A percentile compares a stretch with the other conserved stretches of the same genome.
These are phyloP conservation scores for Sphaeridia pumilis DNA, from an alignment of 2,888 invertebrate species.

Conservation along the genomic window DNA sequence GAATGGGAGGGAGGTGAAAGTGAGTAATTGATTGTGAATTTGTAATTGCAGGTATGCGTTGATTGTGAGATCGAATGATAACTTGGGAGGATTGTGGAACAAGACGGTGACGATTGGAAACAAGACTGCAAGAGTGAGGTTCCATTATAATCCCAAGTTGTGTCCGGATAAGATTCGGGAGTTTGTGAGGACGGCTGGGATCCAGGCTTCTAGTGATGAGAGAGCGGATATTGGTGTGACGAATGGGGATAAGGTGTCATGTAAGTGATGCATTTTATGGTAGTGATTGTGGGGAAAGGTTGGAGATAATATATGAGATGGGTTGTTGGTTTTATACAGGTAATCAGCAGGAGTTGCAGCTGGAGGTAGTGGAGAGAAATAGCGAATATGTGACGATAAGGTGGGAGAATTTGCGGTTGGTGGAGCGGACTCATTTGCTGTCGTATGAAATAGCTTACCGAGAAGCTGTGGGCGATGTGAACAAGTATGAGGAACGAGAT, in stretches of 20 bases:
- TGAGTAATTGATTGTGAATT: no score
- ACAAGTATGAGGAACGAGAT: slow-evolving; percentile 75
- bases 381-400: slow-evolving; percentile 29
- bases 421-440: slow-evolving; percentile 62
- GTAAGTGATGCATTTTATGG: slow-evolving; percentile 42
- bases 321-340: slow-evolving; percentile 15
- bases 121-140: slow-evolving; percentile 58
- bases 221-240: slow-evolving; percentile 68
- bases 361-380: slow-evolving; percentile 19
- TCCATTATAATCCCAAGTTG: slow-evolving; percentile 85
- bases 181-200: slow-evolving; percentile 36
- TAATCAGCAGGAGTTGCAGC: slow-evolving; percentile 22
- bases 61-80: slow-evolving; percentile 43
- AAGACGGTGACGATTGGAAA: slow-evolving; percentile 20
- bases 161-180: slow-evolving; percentile 65
- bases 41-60: slow-evolving; percentile 56
- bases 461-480: slow-evolving; percentile 60
- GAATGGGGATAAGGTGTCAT: slow-evolving; percentile 84
- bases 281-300: neutral
- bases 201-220: slow-evolving; percentile 41
- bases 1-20: no score
- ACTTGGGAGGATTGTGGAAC: slow-evolving; percentile 42
- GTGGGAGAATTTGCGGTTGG: slow-evolving; percentile 36
- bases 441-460: slow-evolving; percentile 79
- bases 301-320: no score